phyloP scores from a whole-genome alignment of 2,888 invertebrate species.

The Helobdella robusta region DNA sequence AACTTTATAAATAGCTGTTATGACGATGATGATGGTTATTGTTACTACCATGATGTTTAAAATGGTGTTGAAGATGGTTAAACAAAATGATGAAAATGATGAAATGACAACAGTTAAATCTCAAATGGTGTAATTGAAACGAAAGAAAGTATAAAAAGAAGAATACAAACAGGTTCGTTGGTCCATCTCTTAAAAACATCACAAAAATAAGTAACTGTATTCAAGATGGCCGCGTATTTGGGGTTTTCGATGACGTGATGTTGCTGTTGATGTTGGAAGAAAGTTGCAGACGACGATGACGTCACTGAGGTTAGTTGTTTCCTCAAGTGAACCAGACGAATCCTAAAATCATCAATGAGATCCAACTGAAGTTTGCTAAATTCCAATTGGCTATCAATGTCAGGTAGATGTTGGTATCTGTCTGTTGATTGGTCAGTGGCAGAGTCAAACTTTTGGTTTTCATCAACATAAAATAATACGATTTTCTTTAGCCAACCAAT shows the following conservation, averaged over 20 bases:
- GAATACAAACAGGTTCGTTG: conserved; percentile 56
- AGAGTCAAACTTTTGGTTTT: too few species aligned
- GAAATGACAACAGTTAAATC: too few species aligned
- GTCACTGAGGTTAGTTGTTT: conserved; percentile 41
- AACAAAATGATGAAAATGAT: neutral
- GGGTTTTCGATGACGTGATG: conserved; percentile 54
- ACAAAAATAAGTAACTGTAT: conserved; percentile 64
- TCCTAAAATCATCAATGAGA: conserved; percentile 77
- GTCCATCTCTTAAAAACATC: conserved; percentile 69
- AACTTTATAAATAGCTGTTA: conserved; percentile 11
- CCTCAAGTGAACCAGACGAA: conserved; percentile 69
- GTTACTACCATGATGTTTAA: too few species aligned
- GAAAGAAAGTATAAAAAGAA: too few species aligned
- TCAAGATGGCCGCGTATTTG: conserved; percentile 61
- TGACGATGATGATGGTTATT: neutral
- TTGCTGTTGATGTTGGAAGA: too few species aligned
- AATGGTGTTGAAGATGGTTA: neutral
- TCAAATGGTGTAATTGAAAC: too few species aligned
- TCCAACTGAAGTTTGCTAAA: conserved; percentile 82
- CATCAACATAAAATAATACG: neutral
- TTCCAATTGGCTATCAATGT: conserved; percentile 58
- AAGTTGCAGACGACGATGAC: conserved; percentile 51
- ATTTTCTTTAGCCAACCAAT: neutral
- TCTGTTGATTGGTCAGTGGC: too few species aligned
- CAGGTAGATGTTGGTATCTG: conserved; percentile 69